Percentiles rank a stretch among this genome's conserved stretches.
These are phyloP conservation scores for Tapirus indicus DNA, from an alignment of 2,797 vertebrate genomes.

Conservation along the genomic window DNA sequence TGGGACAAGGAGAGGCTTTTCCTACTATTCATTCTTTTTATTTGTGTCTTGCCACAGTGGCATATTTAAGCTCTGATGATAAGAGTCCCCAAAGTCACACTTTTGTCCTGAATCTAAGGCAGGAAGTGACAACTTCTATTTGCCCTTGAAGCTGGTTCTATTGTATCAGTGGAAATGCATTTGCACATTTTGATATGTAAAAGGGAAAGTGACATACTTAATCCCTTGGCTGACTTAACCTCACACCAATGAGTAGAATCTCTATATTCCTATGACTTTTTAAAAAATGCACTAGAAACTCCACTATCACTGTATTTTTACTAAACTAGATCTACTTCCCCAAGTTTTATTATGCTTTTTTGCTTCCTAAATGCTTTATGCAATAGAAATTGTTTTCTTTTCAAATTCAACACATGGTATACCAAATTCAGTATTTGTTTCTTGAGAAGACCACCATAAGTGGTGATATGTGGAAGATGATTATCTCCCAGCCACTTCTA, in stretches of 20 bases:
- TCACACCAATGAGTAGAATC: neutral
- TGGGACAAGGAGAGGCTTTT: neutral
- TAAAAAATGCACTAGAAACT: neutral
- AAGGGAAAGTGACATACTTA: neutral
- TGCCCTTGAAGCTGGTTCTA: neutral
- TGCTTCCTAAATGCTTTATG: neutral
- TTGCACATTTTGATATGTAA: neutral
- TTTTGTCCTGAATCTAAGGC: neutral
- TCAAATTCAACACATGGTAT: neutral
- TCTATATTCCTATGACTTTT: neutral
- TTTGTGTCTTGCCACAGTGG: neutral
- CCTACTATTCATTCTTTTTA: neutral
- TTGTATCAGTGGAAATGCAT: neutral
- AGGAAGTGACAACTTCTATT: neutral
- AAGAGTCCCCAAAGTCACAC: too few relatives aligned
- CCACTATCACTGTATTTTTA: neutral
- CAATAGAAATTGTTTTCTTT: slow-evolving; percentile 11
- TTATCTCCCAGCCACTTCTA: neutral
- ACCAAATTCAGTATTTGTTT: slow-evolving; percentile 8
- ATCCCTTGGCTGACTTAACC: neutral
- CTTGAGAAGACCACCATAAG: neutral
- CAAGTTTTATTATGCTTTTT: neutral
- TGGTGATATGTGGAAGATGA: neutral
- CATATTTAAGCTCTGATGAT: neutral
- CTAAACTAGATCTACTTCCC: neutral